Evolutionary conservation across 2,888 invertebrate species (phyloP).

Genomic region (Apeira syringaria): DNA sequence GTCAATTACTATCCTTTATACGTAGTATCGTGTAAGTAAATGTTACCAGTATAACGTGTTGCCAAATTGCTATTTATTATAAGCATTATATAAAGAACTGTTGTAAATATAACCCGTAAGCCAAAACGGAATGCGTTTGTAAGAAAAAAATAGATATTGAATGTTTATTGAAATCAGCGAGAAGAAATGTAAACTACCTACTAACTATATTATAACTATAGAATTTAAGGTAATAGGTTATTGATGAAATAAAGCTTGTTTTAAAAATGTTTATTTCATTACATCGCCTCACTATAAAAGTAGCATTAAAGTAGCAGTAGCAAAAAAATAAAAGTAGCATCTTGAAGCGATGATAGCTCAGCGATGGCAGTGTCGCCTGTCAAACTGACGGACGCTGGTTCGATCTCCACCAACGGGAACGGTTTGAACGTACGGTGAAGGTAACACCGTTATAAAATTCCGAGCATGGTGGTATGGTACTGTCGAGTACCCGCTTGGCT

Average conservation of each 20-base stretch:
- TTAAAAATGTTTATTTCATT: constrained; percentile 48
- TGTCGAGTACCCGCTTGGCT: no score
- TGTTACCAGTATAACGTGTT: constrained; percentile 74
- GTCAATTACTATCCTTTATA: constrained; percentile 70
- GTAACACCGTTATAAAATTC: no score
- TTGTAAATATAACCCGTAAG: constrained; percentile 76
- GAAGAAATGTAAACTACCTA: constrained; percentile 52
- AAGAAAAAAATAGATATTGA: constrained; percentile 56
- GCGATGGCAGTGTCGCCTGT: no score
- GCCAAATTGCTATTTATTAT: constrained; percentile 74
- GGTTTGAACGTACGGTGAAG: no score
- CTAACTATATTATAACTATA: constrained; percentile 57
- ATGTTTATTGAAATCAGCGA: constrained; percentile 46
- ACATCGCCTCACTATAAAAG: no score
- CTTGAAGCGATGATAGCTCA: no score
- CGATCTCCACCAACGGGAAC: no score
- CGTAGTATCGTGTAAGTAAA: constrained; percentile 58
- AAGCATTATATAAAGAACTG: constrained; percentile 38
- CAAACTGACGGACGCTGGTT: no score
- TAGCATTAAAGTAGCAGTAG: no score
- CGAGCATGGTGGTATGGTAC: no score
- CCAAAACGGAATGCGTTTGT: constrained; percentile 65
- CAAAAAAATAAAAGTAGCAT: no score
- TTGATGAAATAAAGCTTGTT: constrained; percentile 80
- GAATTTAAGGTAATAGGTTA: constrained; percentile 61